phyloP scores from a whole-genome alignment of 2,113 vertebrate species.

The Pygathrix nemaeus region DNA sequence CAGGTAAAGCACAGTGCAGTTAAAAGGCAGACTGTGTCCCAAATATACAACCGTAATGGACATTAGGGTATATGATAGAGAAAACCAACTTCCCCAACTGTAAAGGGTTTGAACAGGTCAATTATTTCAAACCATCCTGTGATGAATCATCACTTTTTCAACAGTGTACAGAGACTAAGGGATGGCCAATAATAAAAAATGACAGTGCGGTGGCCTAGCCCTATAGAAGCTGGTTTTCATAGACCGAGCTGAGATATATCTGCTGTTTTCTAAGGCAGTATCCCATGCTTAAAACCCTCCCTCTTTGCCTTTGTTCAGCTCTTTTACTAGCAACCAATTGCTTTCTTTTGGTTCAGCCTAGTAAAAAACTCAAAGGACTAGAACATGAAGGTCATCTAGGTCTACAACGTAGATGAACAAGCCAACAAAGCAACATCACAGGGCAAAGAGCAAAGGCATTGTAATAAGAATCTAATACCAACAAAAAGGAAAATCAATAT shows the following conservation, averaged over 20 bases:
- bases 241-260: constrained; percentile 26
- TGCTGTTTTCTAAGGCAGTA: constrained; percentile 57
- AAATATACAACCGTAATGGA: not conserved
- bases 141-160: constrained; percentile 58
- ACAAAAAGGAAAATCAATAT: constrained; percentile 33
- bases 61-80: not conserved
- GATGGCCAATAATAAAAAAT: not conserved
- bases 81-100: constrained; percentile 40
- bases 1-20: constrained; percentile 14
- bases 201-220: not conserved
- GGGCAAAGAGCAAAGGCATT: constrained; percentile 75
- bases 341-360: constrained; percentile 75
- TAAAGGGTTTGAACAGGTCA: constrained; percentile 7
- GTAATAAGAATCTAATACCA: constrained; percentile 56
- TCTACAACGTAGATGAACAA: constrained; percentile 72
- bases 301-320: constrained; percentile 66
- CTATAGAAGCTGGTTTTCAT: constrained; percentile 32
- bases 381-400: constrained; percentile 68
- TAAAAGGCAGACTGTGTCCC: constrained; percentile 28
- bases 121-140: constrained; percentile 6
- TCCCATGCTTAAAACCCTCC: constrained; percentile 37
- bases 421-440: constrained; percentile 74
- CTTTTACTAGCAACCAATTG: constrained; percentile 68
- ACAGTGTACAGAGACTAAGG: constrained; percentile 26
- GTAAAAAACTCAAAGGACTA: constrained; percentile 72